Evolutionary conservation across 2,113 vertebrate species (phyloP).

Genomic region (Chlorocebus sabaeus): DNA sequence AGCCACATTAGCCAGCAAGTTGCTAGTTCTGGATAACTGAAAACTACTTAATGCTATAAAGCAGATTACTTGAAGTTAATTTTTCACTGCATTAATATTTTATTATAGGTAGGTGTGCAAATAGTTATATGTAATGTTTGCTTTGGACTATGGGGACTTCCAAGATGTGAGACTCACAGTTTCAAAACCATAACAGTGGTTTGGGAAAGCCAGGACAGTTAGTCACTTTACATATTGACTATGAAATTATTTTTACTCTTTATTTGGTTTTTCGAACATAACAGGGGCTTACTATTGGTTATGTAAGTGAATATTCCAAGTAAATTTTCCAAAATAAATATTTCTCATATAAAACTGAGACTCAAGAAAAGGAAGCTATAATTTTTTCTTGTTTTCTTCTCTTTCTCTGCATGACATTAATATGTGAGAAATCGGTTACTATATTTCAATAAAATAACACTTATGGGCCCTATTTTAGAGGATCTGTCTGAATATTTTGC

Average conservation of each 20-base stretch:
- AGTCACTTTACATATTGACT: not conserved
- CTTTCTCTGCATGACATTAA: not conserved
- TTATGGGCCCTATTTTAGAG: not conserved
- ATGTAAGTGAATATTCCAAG: not conserved
- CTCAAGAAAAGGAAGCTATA: not conserved
- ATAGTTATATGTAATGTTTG: not conserved
- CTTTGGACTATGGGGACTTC: not conserved
- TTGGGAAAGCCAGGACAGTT: not conserved
- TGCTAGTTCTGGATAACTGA: not conserved
- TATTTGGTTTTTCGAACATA: not conserved
- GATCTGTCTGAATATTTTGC: not conserved
- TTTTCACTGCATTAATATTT: not conserved
- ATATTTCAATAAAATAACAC: conserved; percentile 15
- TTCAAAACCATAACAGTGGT: not conserved
- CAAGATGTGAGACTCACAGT: not conserved
- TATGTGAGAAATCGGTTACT: not conserved
- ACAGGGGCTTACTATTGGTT: not conserved
- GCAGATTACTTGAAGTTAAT: not conserved
- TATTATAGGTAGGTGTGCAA: not conserved
- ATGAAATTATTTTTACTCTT: not conserved
- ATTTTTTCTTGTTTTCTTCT: not conserved
- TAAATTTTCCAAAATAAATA: not conserved
- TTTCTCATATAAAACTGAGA: not conserved
- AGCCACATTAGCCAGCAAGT: not conserved
- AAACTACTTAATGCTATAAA: not conserved